Evolutionary conservation across 2,113 vertebrate genomes (phyloP), one percentile per base, ranked within the genome.

Genomic region (Hippoglossus stenolepis): DNA sequence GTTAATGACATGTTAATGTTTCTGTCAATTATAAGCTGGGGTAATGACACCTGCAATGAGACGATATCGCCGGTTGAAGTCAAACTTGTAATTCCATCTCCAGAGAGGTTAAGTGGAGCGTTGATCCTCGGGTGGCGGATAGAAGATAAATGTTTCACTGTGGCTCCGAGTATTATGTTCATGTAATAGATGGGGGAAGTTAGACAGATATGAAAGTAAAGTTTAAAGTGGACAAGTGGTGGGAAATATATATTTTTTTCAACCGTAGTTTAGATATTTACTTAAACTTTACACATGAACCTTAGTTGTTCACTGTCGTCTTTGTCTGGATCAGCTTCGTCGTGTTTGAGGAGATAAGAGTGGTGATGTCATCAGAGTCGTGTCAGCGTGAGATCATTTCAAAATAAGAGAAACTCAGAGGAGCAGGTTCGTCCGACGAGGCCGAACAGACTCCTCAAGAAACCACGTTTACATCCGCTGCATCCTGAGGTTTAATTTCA

Each of bases 1-100:
- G 93, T 93, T 95, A 94, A 95, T 95, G 93, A 94, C 93, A 93
- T 91, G 92, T 94, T 94, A 94, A 93, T 94, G 93, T 75, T 80
- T 94, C 92, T 91, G 92, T 91, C 92, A 93, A 91, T 94, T 94
- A 94, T 91, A 87, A 88, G 86, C 83, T 69, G 73, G 85, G 86
- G 84, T 93, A 94, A 94, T 92, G 90, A 92, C 92, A 93, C 90
- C 91, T 93, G 86, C 85, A 68, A 91, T 85, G 86, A 90, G 89
- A 89, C 62, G 75, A 90, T 87, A 84, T 89, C 76, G 78, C 83
- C 60, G 79, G 76, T 83, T 80, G 73, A 79, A 93, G 92, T 93
- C 86, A 93, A 93, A 93, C 91, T 90, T 91, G 88, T 81, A 89
- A 92, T 91, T 90, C 77, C 81, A 70, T 88, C 87, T 80, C 83